Evolutionary conservation across 1,140 invertebrate species (phyloP), one percentile per base, ranked within the genome.

Genomic region (Aphidius ervi): DNA sequence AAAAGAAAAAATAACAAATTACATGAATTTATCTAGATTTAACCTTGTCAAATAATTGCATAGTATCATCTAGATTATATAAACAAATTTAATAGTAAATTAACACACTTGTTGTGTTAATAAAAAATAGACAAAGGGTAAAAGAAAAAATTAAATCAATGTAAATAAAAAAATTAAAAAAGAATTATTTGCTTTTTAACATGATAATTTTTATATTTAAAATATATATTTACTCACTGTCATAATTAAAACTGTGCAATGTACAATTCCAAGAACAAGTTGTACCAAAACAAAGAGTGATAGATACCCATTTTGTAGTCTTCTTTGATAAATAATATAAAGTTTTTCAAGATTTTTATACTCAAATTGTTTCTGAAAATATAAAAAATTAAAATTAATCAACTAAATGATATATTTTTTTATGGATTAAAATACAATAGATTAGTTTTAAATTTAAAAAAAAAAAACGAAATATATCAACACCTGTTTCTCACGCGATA

Each of bases 241-340:
- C 50, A 80, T 81, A 60, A 86, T 69, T 41, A 91, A 74, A 46
- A 87, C 62, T 40, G 83, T 63, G 42, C 87, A 83, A 68, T 91
- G 87, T 1, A 79, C 76, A 6, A 83, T 70, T 54, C 85, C 85
- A 43, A 91, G 82, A 20, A 85, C 65, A 62, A 87, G 71, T 68
- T 91, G 84, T 37, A 92, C 74, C 4, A 89, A 79, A 43, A 92
- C 81, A 70, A 89, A 91, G 47, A 91, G 83, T 53, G 88, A 87
- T 41, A 92, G 84, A 66, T 91, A 88, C 55, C 87, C 87, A 74
- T 89, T 86, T 66, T 90, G 87, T 58, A 93, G 76, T 66, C 88
- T 86, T 56, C 87, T 84, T 62, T 88, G 88, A 70, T 93, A 93
- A 56, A 84, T 82, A 62, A 83, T 79, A 70, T 89, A 93, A 8